Percentiles rank a stretch among this genome's conserved stretches.
Conservation (phyloP, 2,888 invertebrate species). For the Piscicola geometra region DNA sequence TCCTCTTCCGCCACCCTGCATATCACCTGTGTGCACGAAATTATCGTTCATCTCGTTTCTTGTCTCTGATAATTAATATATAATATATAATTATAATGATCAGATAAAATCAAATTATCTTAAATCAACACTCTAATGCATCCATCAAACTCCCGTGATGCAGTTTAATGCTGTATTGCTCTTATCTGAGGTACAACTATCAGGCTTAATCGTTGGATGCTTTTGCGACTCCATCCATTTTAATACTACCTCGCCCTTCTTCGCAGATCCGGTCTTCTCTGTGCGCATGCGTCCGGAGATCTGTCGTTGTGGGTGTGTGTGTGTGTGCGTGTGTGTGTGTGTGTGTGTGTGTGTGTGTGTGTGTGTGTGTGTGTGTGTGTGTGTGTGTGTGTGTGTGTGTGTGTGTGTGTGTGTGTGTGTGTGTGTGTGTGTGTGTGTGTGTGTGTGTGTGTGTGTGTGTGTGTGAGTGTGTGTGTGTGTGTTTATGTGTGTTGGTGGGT, state of each 20-base stretch:
- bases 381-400: conserved; percentile 11
- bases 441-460: conserved; percentile 12
- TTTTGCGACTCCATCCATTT: too few relatives aligned
- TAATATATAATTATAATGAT: too few relatives aligned
- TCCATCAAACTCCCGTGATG: too few relatives aligned
- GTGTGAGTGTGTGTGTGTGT: not conserved
- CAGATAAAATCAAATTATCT: too few relatives aligned
- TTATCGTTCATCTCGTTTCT: too few relatives aligned
- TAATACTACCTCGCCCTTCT: conserved; percentile 8
- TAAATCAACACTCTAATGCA: not conserved
- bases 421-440: conserved; percentile 17
- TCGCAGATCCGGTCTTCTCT: not conserved
- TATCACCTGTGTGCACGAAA: too few relatives aligned
- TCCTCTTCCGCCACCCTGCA: conserved; percentile 43
- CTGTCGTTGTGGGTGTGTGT: conserved; percentile 2
- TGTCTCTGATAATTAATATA: too few relatives aligned
- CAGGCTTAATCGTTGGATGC: too few relatives aligned
- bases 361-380: not conserved
- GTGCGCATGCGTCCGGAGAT: conserved; percentile 2
- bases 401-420: conserved; percentile 21
- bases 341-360: conserved; percentile 15
- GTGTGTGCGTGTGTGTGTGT: conserved; percentile 17
- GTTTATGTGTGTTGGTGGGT: not conserved
- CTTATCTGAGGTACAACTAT: too few relatives aligned
- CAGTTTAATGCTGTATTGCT: too few relatives aligned